Conservation (phyloP, 1,140 invertebrate species). For the Luehdorfia chinensis region DNA sequence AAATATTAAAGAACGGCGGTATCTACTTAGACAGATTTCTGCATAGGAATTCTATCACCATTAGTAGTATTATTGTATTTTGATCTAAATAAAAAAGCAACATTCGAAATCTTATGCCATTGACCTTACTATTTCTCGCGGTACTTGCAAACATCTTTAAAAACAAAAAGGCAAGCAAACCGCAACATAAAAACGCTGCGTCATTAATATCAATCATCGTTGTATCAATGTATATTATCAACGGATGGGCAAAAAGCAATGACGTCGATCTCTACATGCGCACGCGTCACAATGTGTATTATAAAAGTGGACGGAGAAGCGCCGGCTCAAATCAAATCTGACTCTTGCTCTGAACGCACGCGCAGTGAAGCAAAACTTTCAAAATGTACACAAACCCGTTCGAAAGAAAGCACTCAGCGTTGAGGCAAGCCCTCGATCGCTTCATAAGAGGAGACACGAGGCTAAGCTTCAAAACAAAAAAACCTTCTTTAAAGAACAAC, state of each 20-base stretch:
- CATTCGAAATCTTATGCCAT: constrained; percentile 5
- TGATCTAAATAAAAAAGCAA: too few relatives aligned
- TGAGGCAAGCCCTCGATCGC: constrained; percentile 60
- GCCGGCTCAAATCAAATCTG: constrained; percentile 32
- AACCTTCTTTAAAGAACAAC: constrained; percentile 37
- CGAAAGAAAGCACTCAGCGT: constrained; percentile 64
- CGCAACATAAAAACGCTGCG: constrained; percentile 2
- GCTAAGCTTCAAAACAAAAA: constrained; percentile 57
- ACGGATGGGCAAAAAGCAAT: constrained; percentile 25
- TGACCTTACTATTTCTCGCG: not conserved
- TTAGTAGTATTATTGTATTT: too few relatives aligned
- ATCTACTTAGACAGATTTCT: too few relatives aligned
- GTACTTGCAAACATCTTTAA: not conserved
- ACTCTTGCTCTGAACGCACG: constrained; percentile 36
- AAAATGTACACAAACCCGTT: constrained; percentile 71
- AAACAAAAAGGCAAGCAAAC: not conserved
- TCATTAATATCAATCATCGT: constrained; percentile 9
- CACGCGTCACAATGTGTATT: constrained; percentile 23
- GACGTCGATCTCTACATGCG: constrained; percentile 33
- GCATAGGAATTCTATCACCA: too few relatives aligned
- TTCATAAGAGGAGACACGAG: constrained; percentile 52
- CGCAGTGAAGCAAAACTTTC: constrained; percentile 20
- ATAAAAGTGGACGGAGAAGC: constrained; percentile 37
- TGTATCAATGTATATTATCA: constrained; percentile 14
- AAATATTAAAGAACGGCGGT: too few relatives aligned